Conservation (phyloP, 2,797 vertebrate species). For the Tapirus indicus region DNA sequence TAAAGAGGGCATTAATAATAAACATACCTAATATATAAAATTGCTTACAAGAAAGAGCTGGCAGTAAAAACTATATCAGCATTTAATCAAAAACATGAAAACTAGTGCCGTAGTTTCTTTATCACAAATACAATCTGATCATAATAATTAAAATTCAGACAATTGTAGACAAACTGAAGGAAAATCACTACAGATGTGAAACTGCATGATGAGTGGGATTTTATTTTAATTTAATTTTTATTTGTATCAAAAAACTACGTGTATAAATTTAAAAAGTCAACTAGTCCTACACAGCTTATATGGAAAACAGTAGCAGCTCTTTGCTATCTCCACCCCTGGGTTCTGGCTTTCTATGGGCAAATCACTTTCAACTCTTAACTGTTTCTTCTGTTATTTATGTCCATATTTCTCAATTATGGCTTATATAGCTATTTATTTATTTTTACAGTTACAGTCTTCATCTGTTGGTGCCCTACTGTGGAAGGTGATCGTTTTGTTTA, state of each 20-base stretch:
- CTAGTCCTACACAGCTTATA: neutral
- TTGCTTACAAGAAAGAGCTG: neutral
- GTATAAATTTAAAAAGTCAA: neutral
- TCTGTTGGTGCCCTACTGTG: neutral
- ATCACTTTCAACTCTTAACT: neutral
- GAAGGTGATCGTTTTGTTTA: neutral
- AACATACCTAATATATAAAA: neutral
- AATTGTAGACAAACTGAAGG: conserved; percentile 6
- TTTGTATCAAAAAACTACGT: neutral
- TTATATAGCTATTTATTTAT: neutral
- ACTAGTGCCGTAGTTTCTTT: neutral
- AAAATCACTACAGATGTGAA: neutral
- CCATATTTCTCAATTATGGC: neutral
- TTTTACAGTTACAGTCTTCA: neutral
- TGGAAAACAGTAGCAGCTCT: neutral
- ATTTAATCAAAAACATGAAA: neutral
- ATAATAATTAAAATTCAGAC: neutral
- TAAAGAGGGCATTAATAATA: neutral
- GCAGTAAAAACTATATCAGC: neutral
- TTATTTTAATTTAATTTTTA: neutral
- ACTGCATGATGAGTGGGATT: neutral
- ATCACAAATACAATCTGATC: neutral
- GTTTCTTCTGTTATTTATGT: conserved; percentile 9
- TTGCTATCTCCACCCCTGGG: neutral
- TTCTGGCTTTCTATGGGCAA: neutral